Base-by-base conservation (phyloP, 2,888 invertebrate genomes). In the Podabrus alpinus region DNA sequence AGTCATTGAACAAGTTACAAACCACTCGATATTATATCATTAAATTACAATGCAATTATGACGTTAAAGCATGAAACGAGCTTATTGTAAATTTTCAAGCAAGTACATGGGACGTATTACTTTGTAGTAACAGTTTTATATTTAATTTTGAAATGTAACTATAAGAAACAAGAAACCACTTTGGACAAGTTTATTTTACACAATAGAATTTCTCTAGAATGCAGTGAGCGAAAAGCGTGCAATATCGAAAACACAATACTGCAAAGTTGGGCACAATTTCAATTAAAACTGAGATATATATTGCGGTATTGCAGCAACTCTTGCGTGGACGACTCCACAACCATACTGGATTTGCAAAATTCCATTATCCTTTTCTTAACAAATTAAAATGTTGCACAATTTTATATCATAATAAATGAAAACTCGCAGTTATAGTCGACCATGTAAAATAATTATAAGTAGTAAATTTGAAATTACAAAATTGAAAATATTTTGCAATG, bases 261-360 rank as follows among this genome's bases (percentile, higher is more conserved):
- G 80, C 80, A 80, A 76, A 61, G 75, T 70, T 76, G 74, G 75
- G 76, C 72, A 69, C 78, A 73, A 78, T 81, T 81, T 81, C 80
- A 81, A 81, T 81, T 81, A 81, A 80, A 79, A 77, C 78, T 71
- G 77, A 79, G 79, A 81, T 81, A 45, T 45, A 78, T 81, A 81
- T 81, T 79, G 79, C 78, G 69, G 78, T 78, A 80, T 80, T 81
- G 79, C 79, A 74, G 81, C 78, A 73, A 77, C 75, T 80, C 71
- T 79, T 72, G 72, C 71, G 76, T 77, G 77, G 72, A 72, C 62
- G 68, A 68, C 72, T 72, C 25, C 45, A 45, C 45, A 17, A 67
- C 66, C 71, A 66, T 25, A 66, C 16, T 17, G 59, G 45, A 11
- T 45, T 66, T 21, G 21, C 59, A 71, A 67, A 15, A 59, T 59